Conservation (phyloP, 2,888 invertebrate species). For the Microctonus aethiopoides region DNA sequence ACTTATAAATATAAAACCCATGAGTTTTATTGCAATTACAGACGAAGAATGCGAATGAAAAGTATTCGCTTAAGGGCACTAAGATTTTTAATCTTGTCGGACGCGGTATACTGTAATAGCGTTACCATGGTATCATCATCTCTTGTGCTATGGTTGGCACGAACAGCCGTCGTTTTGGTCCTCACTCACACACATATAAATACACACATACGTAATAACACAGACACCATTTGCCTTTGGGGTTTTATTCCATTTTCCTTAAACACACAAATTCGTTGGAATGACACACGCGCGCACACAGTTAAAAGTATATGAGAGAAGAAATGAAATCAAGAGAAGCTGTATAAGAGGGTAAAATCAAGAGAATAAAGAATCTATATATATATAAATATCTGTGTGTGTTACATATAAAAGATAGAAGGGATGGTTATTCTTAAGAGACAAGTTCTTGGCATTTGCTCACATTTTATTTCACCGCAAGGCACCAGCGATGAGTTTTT, state of each 20-base stretch:
- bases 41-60: slow-evolving; percentile 20
- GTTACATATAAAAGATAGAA: neutral
- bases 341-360: slow-evolving; percentile 1
- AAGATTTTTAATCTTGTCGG: slow-evolving; percentile 46
- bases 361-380: neutral
- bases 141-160: slow-evolving; percentile 25
- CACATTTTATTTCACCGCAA: slow-evolving; percentile 22
- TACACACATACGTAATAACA: too few species aligned
- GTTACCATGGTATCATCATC: slow-evolving; percentile 38
- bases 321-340: slow-evolving; percentile 6
- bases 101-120: slow-evolving; percentile 33
- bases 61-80: slow-evolving; percentile 35
- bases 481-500: slow-evolving; percentile 33
- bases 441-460: slow-evolving; percentile 29
- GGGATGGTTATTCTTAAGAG: neutral
- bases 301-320: neutral
- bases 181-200: neutral
- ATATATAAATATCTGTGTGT: neutral
- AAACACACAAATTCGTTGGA: slow-evolving; percentile 29
- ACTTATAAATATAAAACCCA: neutral
- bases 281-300: slow-evolving; percentile 3
- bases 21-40: slow-evolving; percentile 9
- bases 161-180: slow-evolving; percentile 27
- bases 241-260: slow-evolving; percentile 38
- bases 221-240: neutral